Conservation (phyloP, 2,113 vertebrate genomes). For the Narcine bancroftii region DNA sequence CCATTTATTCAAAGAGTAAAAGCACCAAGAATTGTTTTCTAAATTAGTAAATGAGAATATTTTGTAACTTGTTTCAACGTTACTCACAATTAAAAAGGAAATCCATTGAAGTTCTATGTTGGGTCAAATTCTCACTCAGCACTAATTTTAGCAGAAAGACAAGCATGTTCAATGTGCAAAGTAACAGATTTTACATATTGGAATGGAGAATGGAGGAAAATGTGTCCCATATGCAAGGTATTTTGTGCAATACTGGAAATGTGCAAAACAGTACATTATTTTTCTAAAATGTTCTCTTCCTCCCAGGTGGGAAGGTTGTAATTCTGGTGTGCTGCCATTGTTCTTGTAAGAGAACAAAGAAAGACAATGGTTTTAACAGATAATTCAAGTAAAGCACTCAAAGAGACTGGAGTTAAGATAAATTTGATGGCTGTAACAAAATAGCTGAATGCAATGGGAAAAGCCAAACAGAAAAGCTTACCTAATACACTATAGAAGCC, state of each 20-base stretch:
- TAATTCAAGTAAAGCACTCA: not conserved
- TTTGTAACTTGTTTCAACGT: not conserved
- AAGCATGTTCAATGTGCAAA: not conserved
- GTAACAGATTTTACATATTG: not conserved
- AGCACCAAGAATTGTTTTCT: not conserved
- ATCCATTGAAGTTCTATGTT: not conserved
- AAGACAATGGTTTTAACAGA: not conserved
- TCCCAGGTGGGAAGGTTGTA: not conserved
- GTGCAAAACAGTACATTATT: not conserved
- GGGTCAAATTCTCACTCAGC: not conserved
- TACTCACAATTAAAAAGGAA: not conserved
- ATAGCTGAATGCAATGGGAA: not conserved
- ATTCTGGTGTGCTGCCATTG: not conserved
- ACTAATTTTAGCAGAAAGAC: not conserved
- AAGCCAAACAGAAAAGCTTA: not conserved
- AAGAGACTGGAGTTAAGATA: not conserved
- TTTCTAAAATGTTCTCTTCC: not conserved
- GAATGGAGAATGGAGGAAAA: not conserved
- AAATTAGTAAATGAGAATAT: not conserved
- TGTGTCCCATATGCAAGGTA: not conserved
- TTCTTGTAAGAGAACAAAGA: not conserved
- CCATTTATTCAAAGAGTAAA: not conserved
- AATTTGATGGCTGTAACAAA: not conserved
- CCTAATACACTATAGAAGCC: not conserved
- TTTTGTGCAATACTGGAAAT: not conserved